Conservation (phyloP, 2,888 invertebrate species). For the Bedellia somnulentella region DNA sequence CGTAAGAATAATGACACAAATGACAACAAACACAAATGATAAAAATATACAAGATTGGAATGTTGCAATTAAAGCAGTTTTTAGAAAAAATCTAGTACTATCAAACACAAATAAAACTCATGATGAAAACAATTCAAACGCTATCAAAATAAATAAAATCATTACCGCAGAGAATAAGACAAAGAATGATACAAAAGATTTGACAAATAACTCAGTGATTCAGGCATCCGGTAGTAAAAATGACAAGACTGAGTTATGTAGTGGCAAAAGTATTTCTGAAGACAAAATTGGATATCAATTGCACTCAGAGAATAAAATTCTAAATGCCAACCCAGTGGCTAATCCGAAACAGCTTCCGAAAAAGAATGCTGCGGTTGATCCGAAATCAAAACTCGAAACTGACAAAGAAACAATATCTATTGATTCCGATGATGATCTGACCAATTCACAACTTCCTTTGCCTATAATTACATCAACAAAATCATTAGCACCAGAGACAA, state of each 20-base stretch:
- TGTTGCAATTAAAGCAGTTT: no score
- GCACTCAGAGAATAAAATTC: no score
- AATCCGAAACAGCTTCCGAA: constrained; percentile 42
- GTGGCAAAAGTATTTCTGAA: no score
- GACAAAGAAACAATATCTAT: background rate
- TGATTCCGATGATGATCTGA: constrained; percentile 1
- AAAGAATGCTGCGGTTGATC: constrained; percentile 14
- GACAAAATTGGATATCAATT: no score
- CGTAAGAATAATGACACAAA: constrained; percentile 26
- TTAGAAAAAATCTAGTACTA: no score
- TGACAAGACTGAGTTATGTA: background rate
- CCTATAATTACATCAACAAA: constrained; percentile 34
- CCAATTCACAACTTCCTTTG: constrained; percentile 13
- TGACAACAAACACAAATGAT: constrained; percentile 13
- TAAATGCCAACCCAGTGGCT: constrained; percentile 34
- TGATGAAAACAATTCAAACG: background rate
- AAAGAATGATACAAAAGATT: background rate
- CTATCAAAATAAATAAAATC: background rate
- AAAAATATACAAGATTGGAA: constrained; percentile 19
- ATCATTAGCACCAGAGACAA: constrained; percentile 20
- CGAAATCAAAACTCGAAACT: constrained; percentile 3
- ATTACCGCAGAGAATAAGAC: background rate
- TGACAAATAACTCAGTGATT: background rate
- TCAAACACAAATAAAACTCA: no score
- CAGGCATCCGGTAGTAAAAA: background rate